Evolutionary conservation across 2,113 vertebrate species (phyloP), one percentile per base, ranked within the genome.

Genomic region (Erythrolamprus reginae): DNA sequence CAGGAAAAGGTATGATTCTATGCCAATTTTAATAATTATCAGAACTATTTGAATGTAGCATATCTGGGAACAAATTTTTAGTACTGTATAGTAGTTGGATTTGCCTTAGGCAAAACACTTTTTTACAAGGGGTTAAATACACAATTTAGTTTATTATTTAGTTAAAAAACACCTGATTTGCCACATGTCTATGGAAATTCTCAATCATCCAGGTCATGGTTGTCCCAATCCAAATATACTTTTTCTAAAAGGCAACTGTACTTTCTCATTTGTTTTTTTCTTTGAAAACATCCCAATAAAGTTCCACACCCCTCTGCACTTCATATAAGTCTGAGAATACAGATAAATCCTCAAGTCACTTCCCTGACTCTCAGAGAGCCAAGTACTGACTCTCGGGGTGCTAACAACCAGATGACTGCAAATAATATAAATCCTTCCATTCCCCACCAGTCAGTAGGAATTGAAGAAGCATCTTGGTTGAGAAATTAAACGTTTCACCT

Each of bases 1-100:
- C 53, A 92, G 86, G 51, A 97, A 95, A 95, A 97, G 95, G 97
- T 98, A 96, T 0, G 6, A 3, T 48, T 87, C 55, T 87, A 93
- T 51, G 52, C 89, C n/a, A 94, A 89, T 82, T 95, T 87, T 92
- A 92, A 48, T 93, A 82, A 91, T 42, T 90, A 13, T 89, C 28
- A 56, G 86, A 94, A 42, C 65, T 8, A 28, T 93, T 93, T 89
- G n/a, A 65, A 56, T 84, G 1, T 86, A 90, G 91, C 28, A 82
- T 93, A 88, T 90, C 84, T 61, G 47, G 87, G 9, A 1, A 56
- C 77, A 90, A 0, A 93, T 17, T 91, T 95, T 92, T 89, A 93
- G 17, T 90, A n/a, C n/a, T n/a, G n/a, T n/a, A 83, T 21, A 93
- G n/a, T 47, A 61, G 61, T 91, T 92, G 90, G 91, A 88, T 48